These are phyloP conservation scores for Apostichopus californicus DNA, from an alignment of 35 echinoderm and acorn worm genomes.

Conservation along the genomic window DNA sequence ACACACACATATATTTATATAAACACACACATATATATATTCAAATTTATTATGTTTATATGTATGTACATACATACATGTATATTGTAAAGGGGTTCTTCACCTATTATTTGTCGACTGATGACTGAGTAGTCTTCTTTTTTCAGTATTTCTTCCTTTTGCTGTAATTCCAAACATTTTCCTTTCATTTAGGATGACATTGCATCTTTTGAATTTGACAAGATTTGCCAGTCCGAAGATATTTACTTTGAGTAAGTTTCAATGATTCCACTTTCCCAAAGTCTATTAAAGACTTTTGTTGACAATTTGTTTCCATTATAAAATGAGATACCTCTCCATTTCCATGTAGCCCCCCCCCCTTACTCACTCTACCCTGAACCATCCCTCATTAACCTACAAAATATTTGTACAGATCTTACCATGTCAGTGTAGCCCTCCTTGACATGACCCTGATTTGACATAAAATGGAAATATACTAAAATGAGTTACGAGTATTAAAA, in stretches of 20 bases:
- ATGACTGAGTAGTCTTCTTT: too few relatives aligned
- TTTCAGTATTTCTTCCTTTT: too few relatives aligned
- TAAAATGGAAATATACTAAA: background rate
- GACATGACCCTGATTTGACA: background rate
- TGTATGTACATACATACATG: too few relatives aligned
- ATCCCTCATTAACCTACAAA: too few relatives aligned
- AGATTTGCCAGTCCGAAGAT: slow-evolving; percentile 26
- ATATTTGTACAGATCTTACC: background rate
- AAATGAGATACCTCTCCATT: too few relatives aligned
- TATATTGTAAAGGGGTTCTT: too few relatives aligned
- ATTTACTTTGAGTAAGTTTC: slow-evolving; percentile 10
- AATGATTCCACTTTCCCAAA: background rate
- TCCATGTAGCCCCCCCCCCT: too few relatives aligned
- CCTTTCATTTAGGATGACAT: slow-evolving; percentile 12
- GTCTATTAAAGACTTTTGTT: background rate
- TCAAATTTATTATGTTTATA: too few relatives aligned
- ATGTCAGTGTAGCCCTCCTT: background rate
- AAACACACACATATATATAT: background rate
- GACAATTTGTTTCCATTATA: background rate
- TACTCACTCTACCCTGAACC: too few relatives aligned
- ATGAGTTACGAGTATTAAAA: background rate
- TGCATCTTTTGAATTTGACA: slow-evolving; percentile 25
- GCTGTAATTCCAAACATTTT: background rate
- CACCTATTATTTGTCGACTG: too few relatives aligned
- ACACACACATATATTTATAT: background rate